These are phyloP conservation scores for Mus caroli DNA, from an alignment of 2,797 vertebrate species.

Conservation along the genomic window DNA sequence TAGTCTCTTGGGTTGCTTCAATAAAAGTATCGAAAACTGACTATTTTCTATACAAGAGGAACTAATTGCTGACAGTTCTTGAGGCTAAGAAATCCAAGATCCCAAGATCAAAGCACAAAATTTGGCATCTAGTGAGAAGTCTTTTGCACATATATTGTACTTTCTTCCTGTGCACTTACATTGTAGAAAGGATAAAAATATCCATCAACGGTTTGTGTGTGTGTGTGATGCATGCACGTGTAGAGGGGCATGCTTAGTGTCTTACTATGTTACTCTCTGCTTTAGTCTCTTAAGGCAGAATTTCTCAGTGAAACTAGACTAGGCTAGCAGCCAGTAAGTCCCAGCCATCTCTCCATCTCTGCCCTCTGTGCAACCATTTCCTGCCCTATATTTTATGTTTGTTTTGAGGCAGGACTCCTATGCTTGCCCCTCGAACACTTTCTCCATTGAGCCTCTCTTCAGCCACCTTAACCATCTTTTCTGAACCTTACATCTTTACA, in stretches of 20 bases:
- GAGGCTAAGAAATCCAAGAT: not conserved
- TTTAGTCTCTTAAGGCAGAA: not conserved
- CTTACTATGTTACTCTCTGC: not conserved
- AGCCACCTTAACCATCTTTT: not conserved
- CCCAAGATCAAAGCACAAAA: not conserved
- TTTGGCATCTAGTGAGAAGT: not conserved
- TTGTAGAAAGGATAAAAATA: too few species aligned
- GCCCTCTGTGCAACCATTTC: not conserved
- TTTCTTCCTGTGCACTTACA: not conserved
- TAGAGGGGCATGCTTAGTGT: not conserved
- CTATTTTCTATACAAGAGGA: not conserved
- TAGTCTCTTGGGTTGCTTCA: not conserved
- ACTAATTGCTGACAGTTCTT: not conserved
- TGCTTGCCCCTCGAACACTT: too few species aligned
- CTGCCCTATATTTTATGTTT: not conserved
- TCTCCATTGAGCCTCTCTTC: not conserved
- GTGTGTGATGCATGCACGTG: rapidly evolving
- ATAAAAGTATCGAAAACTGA: not conserved
- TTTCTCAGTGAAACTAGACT: not conserved
- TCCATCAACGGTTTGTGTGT: not conserved
- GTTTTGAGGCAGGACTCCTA: not conserved
- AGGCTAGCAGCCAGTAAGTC: too few species aligned
- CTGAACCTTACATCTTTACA: not conserved
- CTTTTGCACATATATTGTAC: not conserved
- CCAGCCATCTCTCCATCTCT: not conserved